Percentiles rank a stretch among this genome's conserved stretches.
Evolutionary conservation across 1,140 invertebrate genomes (phyloP).

Genomic region (Whitmania pigra): DNA sequence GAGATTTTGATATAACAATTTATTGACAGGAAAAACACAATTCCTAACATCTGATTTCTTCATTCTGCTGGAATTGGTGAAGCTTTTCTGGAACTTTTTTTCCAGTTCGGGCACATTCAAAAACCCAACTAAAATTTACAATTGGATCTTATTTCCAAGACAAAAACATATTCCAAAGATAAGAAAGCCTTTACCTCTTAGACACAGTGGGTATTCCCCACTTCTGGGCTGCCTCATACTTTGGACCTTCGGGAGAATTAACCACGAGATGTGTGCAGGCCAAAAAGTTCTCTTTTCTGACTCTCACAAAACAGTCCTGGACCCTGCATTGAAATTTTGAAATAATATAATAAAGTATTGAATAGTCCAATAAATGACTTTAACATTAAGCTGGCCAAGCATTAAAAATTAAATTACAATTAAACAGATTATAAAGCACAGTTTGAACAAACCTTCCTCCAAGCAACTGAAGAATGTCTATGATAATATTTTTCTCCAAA

Average conservation of each 20-base stretch:
- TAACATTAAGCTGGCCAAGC: too few relatives aligned
- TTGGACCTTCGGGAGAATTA: constrained; percentile 56
- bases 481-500: constrained; percentile 10
- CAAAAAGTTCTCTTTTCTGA: constrained; percentile 44
- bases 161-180: not conserved
- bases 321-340: constrained; percentile 32
- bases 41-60: constrained; percentile 17
- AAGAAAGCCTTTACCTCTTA: constrained; percentile 38
- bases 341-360: too few relatives aligned
- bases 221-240: constrained; percentile 67
- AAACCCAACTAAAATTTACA: constrained; percentile 51
- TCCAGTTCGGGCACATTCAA: constrained; percentile 52
- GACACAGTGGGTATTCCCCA: constrained; percentile 66
- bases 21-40: not conserved
- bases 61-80: constrained; percentile 34
- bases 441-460: not conserved
- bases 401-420: constrained; percentile 15
- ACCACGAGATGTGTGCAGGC: constrained; percentile 66
- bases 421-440: not conserved
- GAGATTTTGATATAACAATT: not conserved
- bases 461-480: constrained; percentile 1
- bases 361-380: too few relatives aligned
- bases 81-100: constrained; percentile 46
- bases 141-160: not conserved
- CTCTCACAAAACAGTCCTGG: constrained; percentile 54